These are phyloP conservation scores for Micropoecilia bifurca DNA, from an alignment of 2,797 vertebrate genomes.

Conservation along the genomic window DNA sequence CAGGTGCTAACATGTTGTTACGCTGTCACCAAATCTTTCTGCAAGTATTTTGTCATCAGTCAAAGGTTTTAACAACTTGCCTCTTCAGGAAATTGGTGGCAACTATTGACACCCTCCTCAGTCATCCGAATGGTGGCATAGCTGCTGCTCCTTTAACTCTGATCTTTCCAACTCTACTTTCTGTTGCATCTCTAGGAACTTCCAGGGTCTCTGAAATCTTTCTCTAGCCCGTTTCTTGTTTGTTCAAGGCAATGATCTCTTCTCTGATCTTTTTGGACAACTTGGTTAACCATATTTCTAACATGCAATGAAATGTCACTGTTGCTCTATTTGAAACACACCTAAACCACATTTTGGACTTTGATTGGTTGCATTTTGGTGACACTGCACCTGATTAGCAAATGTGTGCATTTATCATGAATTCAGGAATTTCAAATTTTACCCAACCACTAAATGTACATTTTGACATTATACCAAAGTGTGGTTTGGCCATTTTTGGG, in stretches of 20 bases:
- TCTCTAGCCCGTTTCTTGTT: background rate
- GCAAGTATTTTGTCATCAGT: background rate
- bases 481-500: background rate
- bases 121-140: background rate
- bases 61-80: background rate
- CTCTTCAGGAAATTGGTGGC: background rate
- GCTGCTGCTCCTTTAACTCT: background rate
- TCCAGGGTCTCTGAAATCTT: background rate
- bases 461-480: background rate
- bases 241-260: background rate
- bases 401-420: background rate
- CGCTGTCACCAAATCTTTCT: background rate
- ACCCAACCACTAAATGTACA: background rate
- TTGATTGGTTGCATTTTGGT: background rate
- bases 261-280: background rate
- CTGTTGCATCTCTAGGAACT: background rate
- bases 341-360: background rate
- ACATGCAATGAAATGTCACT: background rate
- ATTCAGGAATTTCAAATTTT: background rate
- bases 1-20: background rate
- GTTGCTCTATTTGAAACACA: background rate
- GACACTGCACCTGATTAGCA: background rate
- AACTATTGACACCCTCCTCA: background rate
- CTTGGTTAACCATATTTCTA: background rate
- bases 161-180: background rate